A percentile compares a stretch with the other conserved stretches of the same genome.
These are phyloP conservation scores for Phenacoccus solenopsis DNA, from an alignment of 1,140 invertebrate species.

Conservation along the genomic window DNA sequence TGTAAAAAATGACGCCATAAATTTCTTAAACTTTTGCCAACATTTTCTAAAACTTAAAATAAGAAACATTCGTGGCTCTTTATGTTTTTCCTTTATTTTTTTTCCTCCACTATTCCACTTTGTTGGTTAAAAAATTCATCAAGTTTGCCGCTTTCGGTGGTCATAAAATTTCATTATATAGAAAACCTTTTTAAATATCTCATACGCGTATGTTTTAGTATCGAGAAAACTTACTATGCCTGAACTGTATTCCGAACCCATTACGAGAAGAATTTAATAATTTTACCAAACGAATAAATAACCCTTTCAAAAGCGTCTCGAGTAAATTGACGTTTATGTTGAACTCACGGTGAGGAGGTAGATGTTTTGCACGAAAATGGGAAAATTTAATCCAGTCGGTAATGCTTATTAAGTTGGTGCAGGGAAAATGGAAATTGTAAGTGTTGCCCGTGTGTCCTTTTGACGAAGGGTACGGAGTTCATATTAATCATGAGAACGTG, in stretches of 20 bases:
- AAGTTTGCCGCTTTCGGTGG: conserved; percentile 1
- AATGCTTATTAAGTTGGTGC: too few relatives aligned
- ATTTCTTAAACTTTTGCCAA: conserved; percentile 10
- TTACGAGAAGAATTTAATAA: conserved; percentile 5
- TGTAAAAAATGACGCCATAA: conserved; percentile 9
- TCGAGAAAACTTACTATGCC: neutral
- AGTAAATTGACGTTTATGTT: neutral
- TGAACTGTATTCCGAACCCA: neutral
- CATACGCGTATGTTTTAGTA: neutral
- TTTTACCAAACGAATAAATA: neutral
- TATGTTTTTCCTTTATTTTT: conserved; percentile 9
- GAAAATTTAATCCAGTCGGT: too few relatives aligned
- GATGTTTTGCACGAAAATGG: too few relatives aligned
- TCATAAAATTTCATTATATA: conserved; percentile 15
- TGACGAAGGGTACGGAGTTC: too few relatives aligned
- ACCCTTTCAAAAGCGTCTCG: neutral
- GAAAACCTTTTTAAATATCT: conserved; percentile 6
- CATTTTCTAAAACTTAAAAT: conserved; percentile 7
- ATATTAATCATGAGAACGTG: neutral
- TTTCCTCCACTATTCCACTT: neutral
- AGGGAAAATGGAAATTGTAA: too few relatives aligned
- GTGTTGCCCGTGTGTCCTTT: too few relatives aligned
- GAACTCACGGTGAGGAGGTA: too few relatives aligned
- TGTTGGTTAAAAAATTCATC: conserved; percentile 17
- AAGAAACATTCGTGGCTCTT: neutral